Base-by-base conservation (phyloP, 2,113 vertebrate species). In the Cheilinus undulatus region DNA sequence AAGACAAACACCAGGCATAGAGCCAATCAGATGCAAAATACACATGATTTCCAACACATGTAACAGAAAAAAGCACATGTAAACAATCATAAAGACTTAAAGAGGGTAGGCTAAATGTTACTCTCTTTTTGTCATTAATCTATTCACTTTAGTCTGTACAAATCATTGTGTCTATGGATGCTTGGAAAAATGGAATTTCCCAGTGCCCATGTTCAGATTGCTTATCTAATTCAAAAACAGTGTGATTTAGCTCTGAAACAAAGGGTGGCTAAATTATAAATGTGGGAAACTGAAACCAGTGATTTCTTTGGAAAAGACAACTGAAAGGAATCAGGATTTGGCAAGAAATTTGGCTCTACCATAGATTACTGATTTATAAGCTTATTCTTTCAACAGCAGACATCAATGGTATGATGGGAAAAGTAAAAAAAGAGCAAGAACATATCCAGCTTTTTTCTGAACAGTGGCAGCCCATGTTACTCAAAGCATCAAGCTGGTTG, bases 1-100 rank as follows among this genome's bases (percentile, higher is more conserved):
- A 73, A 74, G 45, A 60, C 27, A 56, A 24, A 74, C 45, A 74
- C 20, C 52, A 23, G 42, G 19, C 8, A 32, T 43, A 14, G 62
- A 20, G 59, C 8, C 34, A 46, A 42, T 45, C 34, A 59, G 17
- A 51, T 61, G 46, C 27, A 72, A 7, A 63, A 54, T 38, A 43
- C 1, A 48, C 28, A 60, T 23, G 17, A 40, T 45, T 28, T 28
- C 26, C 62, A 7, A 50, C 22, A 57, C 17, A 58, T 24, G 17
- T 7, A 40, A 10, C 22, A 48, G 1, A 20, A 23, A 23, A 22
- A 24, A 3, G 19, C 8, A 54, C 13, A 3, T 32, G 13, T 11
- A 17, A 4, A 0, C 51, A 40, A 42, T 19, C 40, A 42, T 15
- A 42, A 1, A 14, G 14, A 40, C 12, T 14, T 40, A 12, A 17